phyloP scores from a whole-genome alignment of 1,140 invertebrate genomes.

The Pristionchus pacificus region DNA sequence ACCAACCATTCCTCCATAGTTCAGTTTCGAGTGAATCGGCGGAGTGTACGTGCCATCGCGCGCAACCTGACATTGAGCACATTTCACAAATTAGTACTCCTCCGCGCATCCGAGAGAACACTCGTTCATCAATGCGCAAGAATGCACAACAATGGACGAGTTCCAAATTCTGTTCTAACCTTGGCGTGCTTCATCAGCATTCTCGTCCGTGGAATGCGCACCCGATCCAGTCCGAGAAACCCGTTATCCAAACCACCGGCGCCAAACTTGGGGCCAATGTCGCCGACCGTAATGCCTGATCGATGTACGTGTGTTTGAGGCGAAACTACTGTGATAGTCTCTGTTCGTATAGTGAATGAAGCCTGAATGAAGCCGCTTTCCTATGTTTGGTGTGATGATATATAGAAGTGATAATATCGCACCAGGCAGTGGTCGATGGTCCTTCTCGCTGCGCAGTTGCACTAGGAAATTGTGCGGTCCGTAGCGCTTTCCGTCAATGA shows the following conservation, averaged over 20 bases:
- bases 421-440: slow-evolving; percentile 70
- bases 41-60: slow-evolving; percentile 83
- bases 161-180: slow-evolving; percentile 57
- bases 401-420: neutral
- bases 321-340: too few relatives aligned
- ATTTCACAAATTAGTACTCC: too few relatives aligned
- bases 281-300: slow-evolving; percentile 81
- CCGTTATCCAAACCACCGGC: slow-evolving; percentile 81
- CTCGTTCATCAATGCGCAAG: slow-evolving; percentile 48
- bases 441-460: slow-evolving; percentile 78
- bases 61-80: slow-evolving; percentile 39
- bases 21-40: slow-evolving; percentile 76
- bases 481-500: slow-evolving; percentile 74
- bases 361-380: neutral
- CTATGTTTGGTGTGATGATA: neutral
- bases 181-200: slow-evolving; percentile 91
- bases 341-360: neutral
- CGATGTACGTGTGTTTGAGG: too few relatives aligned
- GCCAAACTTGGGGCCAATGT: slow-evolving; percentile 86
- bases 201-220: slow-evolving; percentile 73
- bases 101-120: too few relatives aligned
- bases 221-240: slow-evolving; percentile 45
- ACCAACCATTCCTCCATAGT: slow-evolving; percentile 87
- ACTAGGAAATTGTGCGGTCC: slow-evolving; percentile 88
- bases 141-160: neutral